Evolutionary conservation across 2,888 invertebrate genomes (phyloP), one percentile per base, ranked within the genome.

Genomic region (Dusona sp.): DNA sequence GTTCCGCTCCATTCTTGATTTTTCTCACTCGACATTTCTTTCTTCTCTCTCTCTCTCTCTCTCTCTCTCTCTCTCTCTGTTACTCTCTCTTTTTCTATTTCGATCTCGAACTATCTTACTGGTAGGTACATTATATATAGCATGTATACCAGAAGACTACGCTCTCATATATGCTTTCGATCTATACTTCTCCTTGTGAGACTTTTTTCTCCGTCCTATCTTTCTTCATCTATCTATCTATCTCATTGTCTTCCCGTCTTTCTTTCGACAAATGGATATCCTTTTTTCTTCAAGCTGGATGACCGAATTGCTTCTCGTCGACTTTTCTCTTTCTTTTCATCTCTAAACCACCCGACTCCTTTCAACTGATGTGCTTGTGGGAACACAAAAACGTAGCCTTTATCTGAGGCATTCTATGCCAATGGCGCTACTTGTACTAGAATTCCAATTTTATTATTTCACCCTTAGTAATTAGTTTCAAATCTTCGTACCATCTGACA

Each of bases 241-340:
- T 22, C 48, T 25, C 42, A 42, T 42, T 45, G 45, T 29, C 64
- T 51, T 61, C 67, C 77, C 54, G 67, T 54, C 54, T 48, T n/a
- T 25, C 51, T 51, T 33, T 81, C 78, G 79, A 79, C 85, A 79
- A 85, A 85, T 81, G 67, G 81, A 81, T 75, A 75, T 85, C 64
- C 79, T 64, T 78, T 77, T 78, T 79, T 78, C 73, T 51, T 48
- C 19, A 38, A 45, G 29, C 73, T 78, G 54, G 67, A 29, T 61
- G 74, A 79, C 68, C 68, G 68, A 85, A 85, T 85, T 82, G 85
- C 78, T 85, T 85, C 64, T 78, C 29, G 38, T 78, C 29, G 38
- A 54, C 67, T 48, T 78, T 78, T n/a, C 54, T 78, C 54, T 54
- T 54, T 22, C 51, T 74, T 57, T 74, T 54, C 54, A 33, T 54